These are phyloP conservation scores for Micromesistius poutassou DNA, from an alignment of 2,797 vertebrate genomes.

Conservation along the genomic window DNA sequence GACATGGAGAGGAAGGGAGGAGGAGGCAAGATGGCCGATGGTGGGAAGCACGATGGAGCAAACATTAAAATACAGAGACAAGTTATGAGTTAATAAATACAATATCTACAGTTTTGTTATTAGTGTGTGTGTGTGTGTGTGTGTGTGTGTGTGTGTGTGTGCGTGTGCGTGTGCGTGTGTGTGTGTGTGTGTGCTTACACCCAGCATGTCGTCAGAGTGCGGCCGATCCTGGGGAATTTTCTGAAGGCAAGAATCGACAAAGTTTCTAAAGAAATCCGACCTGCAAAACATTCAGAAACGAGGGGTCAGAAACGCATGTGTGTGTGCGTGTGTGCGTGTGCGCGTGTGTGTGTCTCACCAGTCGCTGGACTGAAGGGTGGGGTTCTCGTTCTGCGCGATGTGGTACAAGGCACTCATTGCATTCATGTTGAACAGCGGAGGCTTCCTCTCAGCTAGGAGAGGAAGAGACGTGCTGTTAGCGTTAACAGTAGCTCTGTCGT, in stretches of 20 bases:
- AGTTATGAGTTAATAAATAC: neutral
- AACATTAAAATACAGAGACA: too few relatives aligned
- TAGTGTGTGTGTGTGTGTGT: conserved; percentile 17
- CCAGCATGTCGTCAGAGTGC: conserved; percentile 95
- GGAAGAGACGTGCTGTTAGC: neutral
- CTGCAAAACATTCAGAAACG: conserved; percentile 69
- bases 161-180: conserved; percentile 3
- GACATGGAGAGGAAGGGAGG: too few relatives aligned
- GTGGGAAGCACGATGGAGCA: neutral
- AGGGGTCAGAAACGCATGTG: conserved; percentile 4
- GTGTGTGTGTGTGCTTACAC: conserved; percentile 73
- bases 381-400: conserved; percentile 99
- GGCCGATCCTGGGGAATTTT: conserved; percentile 98
- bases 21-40: neutral
- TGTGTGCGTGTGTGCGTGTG: conserved; percentile 10
- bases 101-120: neutral
- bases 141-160: conserved; percentile 7
- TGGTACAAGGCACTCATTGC: conserved; percentile 99
- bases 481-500: neutral
- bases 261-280: conserved; percentile 99
- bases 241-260: conserved; percentile 98
- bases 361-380: conserved; percentile 94
- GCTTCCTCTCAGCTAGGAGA: conserved; percentile 92
- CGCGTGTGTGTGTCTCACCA: conserved; percentile 78
- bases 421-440: conserved; percentile 99